phyloP scores from a whole-genome alignment of 23 tunicate species.

The Aplidium turbinatum region DNA sequence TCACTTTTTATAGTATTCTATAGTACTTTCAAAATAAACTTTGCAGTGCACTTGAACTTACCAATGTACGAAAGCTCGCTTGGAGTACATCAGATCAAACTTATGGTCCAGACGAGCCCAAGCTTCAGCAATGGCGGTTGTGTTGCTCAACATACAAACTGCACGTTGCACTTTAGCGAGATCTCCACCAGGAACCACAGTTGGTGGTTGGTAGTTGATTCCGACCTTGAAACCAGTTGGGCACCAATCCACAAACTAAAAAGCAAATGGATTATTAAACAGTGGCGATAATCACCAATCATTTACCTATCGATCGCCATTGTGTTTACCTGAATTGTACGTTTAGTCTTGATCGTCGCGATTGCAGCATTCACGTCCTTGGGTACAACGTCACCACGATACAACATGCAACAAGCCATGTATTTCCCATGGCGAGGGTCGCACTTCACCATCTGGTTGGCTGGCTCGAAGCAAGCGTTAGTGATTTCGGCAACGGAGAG shows the following conservation, averaged over 20 bases:
- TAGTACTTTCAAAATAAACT: no score
- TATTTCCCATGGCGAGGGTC: slow-evolving; percentile 99
- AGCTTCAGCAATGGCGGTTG: slow-evolving; percentile 92
- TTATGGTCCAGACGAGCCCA: slow-evolving; percentile 93
- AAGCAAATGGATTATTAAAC: not conserved
- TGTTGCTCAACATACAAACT: slow-evolving; percentile 94
- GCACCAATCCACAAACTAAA: slow-evolving; percentile 89
- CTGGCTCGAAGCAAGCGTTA: slow-evolving; percentile 98
- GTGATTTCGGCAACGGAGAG: slow-evolving; percentile 97
- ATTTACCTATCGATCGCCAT: no score
- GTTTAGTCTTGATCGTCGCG: slow-evolving; percentile 63
- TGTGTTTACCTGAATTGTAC: slow-evolving; percentile 66
- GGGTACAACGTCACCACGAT: slow-evolving; percentile 80
- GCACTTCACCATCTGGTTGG: slow-evolving; percentile 99
- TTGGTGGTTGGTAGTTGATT: slow-evolving; percentile 95
- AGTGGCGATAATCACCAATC: no score
- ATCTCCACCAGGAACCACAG: slow-evolving; percentile 91
- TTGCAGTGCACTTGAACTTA: no score
- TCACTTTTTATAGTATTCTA: not conserved
- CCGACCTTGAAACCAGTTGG: slow-evolving; percentile 97
- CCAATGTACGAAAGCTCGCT: slow-evolving; percentile 95
- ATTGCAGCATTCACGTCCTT: slow-evolving; percentile 71
- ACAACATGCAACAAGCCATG: slow-evolving; percentile 99
- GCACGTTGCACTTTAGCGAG: slow-evolving; percentile 92
- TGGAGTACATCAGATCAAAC: slow-evolving; percentile 87